Evolutionary conservation across 2,113 vertebrate species (phyloP), one percentile per base, ranked within the genome.

Genomic region (Gymnarchus niloticus): DNA sequence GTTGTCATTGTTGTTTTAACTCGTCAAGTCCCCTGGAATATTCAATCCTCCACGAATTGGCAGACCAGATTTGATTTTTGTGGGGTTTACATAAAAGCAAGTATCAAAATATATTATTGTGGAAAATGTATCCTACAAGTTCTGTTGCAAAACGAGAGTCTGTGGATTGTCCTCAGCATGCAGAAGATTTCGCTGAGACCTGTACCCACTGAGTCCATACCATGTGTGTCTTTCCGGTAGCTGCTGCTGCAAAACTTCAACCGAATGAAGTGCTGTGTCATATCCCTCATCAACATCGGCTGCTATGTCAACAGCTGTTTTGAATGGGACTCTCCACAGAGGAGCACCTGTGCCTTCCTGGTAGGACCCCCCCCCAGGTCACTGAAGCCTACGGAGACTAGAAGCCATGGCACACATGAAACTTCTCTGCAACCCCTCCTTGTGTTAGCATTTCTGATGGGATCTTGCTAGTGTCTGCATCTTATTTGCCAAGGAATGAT

Each of bases 281-380:
- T 98, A 95, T 95, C 96, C 54, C 95, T 99, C 1, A 93, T 99
- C 90, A 97, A 95, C 88, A 93, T 95, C 9, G 96, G 96, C 56
- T 98, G 94, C 94, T 99, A 96, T 90, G 90, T 99, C 91, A 99
- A 97, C 94, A 98, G 98, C 94, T 99, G 98, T 95, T 98, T 99
- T 89, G 96, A 98, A 85, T 99, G 98, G 98, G 97, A 99, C 87
- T 99, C 96, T 90, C 96, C 98, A 57, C 96, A 97, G 94, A 97
- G 98, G 93, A 99, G 97, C 93, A 97, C 99, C 9, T 97, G 96
- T 92, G 97, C 98, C 90, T 98, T 99, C 92, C 90, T 98, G 96
- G 98, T 99, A 97, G 84, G 94, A 86, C 73, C 17, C 52, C 57
- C 33, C 56, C 46, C 49, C 48, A 59, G 49, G 2, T 33, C 82